Evolutionary conservation across 2,888 invertebrate species (phyloP).

Genomic region (Actias luna): DNA sequence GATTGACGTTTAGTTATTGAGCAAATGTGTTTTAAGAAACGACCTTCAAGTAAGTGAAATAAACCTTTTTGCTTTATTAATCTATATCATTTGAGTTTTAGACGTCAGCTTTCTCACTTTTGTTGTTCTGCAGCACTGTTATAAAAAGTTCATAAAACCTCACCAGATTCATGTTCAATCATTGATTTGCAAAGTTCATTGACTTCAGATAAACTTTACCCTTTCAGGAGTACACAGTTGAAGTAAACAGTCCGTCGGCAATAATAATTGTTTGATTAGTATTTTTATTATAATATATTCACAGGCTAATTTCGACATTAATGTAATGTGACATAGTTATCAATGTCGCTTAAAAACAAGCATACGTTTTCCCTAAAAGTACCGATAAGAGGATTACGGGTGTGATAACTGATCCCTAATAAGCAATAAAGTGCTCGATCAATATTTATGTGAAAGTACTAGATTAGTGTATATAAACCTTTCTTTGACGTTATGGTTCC

Average conservation of each 20-base stretch:
- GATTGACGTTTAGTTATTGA: too few species aligned
- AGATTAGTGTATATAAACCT: background rate
- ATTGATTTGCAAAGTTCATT: conserved; percentile 1
- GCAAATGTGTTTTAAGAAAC: too few species aligned
- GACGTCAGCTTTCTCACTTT: background rate
- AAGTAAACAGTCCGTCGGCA: conserved; percentile 3
- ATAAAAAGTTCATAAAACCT: background rate
- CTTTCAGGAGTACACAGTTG: conserved; percentile 2
- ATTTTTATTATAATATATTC: background rate
- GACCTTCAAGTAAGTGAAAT: too few species aligned
- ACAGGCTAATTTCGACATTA: background rate
- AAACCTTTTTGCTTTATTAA: too few species aligned
- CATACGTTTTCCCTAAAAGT: background rate
- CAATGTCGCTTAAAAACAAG: background rate
- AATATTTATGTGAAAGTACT: background rate
- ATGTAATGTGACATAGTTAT: background rate
- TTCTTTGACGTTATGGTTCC: too few species aligned
- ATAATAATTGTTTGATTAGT: background rate
- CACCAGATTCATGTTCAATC: background rate
- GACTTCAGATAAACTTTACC: conserved; percentile 1
- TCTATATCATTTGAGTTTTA: too few species aligned
- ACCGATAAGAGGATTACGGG: background rate
- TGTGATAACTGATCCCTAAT: background rate
- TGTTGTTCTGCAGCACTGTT: background rate
- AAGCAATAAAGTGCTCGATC: background rate